These are phyloP conservation scores for Corythaeola cristata DNA, from an alignment of 2,113 vertebrate species.

Conservation along the genomic window DNA sequence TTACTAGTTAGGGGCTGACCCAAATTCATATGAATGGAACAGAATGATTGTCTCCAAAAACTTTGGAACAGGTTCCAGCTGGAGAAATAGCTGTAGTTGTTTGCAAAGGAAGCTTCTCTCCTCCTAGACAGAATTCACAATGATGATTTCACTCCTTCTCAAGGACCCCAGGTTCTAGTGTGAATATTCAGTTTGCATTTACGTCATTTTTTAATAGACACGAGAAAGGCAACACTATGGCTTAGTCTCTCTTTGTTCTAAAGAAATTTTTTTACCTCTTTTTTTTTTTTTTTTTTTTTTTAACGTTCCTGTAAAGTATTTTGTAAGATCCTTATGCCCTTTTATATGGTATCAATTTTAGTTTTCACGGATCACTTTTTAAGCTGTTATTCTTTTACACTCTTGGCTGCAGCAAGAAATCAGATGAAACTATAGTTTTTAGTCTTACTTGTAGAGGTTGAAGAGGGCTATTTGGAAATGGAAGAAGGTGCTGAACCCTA, in stretches of 20 bases:
- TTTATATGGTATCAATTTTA: neutral
- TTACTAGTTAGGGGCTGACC: neutral
- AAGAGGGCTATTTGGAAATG: neutral
- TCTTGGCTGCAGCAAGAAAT: neutral
- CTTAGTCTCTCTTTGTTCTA: neutral
- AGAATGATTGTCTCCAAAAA: neutral
- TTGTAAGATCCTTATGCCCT: neutral
- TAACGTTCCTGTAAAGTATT: neutral
- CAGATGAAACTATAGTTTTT: neutral
- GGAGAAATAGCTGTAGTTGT: neutral
- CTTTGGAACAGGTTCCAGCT: neutral
- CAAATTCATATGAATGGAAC: neutral
- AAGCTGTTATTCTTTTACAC: neutral
- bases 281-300: neutral
- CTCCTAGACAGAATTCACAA: neutral
- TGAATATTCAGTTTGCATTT: neutral
- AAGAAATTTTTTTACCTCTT: neutral
- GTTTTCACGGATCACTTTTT: neutral
- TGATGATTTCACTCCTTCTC: neutral
- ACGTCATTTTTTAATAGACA: neutral
- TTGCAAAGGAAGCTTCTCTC: neutral
- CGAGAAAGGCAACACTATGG: neutral
- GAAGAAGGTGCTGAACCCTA: constrained; percentile 8
- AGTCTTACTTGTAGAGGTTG: neutral
- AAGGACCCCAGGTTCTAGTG: neutral